Evolutionary conservation across 2,888 invertebrate species (phyloP).

Genomic region (Nematopogon swammerdamellus): DNA sequence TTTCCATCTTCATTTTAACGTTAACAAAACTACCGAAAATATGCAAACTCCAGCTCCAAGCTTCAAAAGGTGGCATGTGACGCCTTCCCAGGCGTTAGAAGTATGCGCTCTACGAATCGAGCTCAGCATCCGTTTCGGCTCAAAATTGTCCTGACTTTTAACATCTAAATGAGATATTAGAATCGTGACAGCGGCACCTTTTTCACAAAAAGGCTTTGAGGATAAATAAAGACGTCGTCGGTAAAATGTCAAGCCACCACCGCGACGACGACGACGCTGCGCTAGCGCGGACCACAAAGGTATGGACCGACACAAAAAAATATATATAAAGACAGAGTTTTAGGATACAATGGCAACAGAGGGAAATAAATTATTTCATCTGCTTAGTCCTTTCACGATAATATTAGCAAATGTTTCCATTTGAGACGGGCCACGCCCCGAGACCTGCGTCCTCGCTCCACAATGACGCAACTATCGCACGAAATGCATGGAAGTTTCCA

Average conservation of each 20-base stretch:
- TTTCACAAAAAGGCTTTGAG: conserved; percentile 23
- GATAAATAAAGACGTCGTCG: conserved; percentile 44
- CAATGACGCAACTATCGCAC: neutral
- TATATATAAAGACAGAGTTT: conserved; percentile 45
- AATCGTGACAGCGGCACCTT: conserved; percentile 15
- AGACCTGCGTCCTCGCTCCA: conserved; percentile 9
- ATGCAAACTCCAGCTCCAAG: no score
- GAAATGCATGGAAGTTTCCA: neutral
- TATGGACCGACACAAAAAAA: conserved; percentile 43
- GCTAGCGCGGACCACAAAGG: neutral
- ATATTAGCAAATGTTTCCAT: conserved; percentile 58
- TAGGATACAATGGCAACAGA: conserved; percentile 50
- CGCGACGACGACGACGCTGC: neutral
- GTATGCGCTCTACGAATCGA: neutral
- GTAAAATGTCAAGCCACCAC: neutral
- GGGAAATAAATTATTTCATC: conserved; percentile 56
- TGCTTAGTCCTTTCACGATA: conserved; percentile 53
- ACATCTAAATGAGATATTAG: neutral
- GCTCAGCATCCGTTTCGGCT: neutral
- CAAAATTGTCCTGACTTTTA: neutral
- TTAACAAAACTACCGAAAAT: no score
- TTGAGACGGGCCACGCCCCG: conserved; percentile 50
- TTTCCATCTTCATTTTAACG: neutral
- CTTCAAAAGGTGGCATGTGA: no score
- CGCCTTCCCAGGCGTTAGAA: neutral